Evolutionary conservation across 2,888 invertebrate species (phyloP), one percentile per base, ranked within the genome.

Genomic region (Hypercompe scribonia): DNA sequence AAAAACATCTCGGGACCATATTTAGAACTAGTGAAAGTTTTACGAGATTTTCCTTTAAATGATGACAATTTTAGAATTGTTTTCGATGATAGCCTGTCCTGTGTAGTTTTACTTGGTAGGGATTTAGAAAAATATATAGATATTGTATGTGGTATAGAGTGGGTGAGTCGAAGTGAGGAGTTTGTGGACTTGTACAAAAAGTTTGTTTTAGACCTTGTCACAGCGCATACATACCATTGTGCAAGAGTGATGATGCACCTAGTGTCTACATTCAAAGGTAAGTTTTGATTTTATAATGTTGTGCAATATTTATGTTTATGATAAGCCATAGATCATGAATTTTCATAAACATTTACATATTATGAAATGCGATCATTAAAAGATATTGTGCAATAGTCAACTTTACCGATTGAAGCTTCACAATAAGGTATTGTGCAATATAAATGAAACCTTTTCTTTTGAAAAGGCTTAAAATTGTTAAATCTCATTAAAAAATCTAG

Each of bases 221-320:
- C 95, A 0, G 95, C 96, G 10, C 95, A 96, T 78, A 92, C 93
- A 0, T 95, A 95, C 81, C 96, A 96, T 77, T 92, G 93, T 66
- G 90, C 92, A 0, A 86, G 87, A 74, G 95, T 94, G 54, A 90
- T 96, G 86, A 83, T 86, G 54, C 84, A 89, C 61, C 85, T 96
- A 69, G 85, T 96, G 4, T 93, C 92, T 82, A 82, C 90, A 61
- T 95, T 96, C 73, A 95, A 92, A 93, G 93, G 96, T 96, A 88
- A 84, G 72, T 80, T 54, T n/a, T 54, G 7, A 54, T 54, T 54
- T 50, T n/a, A n/a, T n/a, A 54, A n/a, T 54, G 50, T 54, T n/a
- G 21, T 54, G 50, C 50, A 54, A 54, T 54, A 46, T 8, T 24
- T 24, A 50, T 24, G 50, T 50, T 50, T 24, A 24, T 24, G 24